These are phyloP conservation scores for Lasioglossum vierecki DNA, from an alignment of 2,888 invertebrate genomes.

Conservation along the genomic window DNA sequence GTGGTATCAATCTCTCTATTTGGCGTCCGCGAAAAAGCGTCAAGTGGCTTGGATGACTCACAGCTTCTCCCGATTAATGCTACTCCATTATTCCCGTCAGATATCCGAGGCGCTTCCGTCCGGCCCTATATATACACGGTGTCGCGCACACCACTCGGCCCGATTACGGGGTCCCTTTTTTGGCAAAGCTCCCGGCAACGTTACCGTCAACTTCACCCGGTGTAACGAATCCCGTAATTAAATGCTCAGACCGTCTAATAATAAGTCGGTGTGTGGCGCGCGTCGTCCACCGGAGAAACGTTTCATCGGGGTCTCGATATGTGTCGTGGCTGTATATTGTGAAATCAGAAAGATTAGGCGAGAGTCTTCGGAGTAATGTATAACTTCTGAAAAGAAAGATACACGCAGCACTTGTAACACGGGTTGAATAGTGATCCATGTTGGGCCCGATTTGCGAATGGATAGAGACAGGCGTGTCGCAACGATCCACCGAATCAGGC, in stretches of 20 bases:
- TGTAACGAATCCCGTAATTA: conserved; percentile 62
- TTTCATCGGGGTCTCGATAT: conserved; percentile 54
- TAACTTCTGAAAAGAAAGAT: background rate
- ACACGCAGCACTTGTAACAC: background rate
- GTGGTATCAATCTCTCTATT: background rate
- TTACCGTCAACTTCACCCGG: conserved; percentile 20
- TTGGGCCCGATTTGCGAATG: conserved; percentile 34
- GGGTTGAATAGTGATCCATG: background rate
- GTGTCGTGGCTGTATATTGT: conserved; percentile 36
- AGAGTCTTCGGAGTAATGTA: conserved; percentile 14
- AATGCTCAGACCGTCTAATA: conserved; percentile 56
- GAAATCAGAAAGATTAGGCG: conserved; percentile 52
- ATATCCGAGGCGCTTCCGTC: background rate
- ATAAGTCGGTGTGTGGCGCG: conserved; percentile 32
- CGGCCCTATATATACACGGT: conserved; percentile 7
- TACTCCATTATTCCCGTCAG: conserved; percentile 13
- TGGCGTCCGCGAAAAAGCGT: background rate
- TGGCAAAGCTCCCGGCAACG: conserved; percentile 50
- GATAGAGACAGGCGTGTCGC: conserved; percentile 59
- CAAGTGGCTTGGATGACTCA: background rate
- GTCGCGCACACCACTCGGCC: background rate
- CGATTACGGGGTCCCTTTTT: conserved; percentile 39
- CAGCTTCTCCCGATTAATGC: conserved; percentile 8
- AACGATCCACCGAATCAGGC: conserved; percentile 65
- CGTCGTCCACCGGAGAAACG: conserved; percentile 37